These are phyloP conservation scores for Mythimna impura DNA, from an alignment of 2,888 invertebrate genomes.

Conservation along the genomic window DNA sequence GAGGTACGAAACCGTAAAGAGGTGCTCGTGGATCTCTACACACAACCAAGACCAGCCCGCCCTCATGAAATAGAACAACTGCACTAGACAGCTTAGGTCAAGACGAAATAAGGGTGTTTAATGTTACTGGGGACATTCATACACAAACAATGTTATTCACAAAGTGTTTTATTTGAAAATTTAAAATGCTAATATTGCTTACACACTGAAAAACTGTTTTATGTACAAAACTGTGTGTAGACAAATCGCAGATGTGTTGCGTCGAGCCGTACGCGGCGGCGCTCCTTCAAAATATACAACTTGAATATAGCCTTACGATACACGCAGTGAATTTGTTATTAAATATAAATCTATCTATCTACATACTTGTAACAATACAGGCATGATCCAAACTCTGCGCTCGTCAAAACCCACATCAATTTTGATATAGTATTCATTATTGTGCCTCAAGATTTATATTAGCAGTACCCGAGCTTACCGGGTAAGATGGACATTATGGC, in stretches of 20 bases:
- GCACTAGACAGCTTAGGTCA: no score
- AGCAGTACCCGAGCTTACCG: slow-evolving; percentile 12
- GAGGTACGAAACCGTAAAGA: no score
- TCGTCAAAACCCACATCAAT: slow-evolving; percentile 55
- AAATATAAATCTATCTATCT: slow-evolving; percentile 73
- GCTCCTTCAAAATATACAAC: slow-evolving; percentile 68
- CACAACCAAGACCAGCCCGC: no score
- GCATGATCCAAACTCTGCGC: slow-evolving; percentile 57
- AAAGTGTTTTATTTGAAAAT: slow-evolving; percentile 84
- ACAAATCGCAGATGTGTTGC: slow-evolving; percentile 51
- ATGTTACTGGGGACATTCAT: slow-evolving; percentile 15
- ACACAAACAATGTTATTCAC: slow-evolving; percentile 77
- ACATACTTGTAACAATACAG: slow-evolving; percentile 64
- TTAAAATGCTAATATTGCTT: slow-evolving; percentile 86
- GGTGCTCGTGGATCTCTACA: no score
- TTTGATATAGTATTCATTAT: slow-evolving; percentile 28
- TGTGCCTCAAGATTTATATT: slow-evolving; percentile 40
- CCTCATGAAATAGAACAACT: no score
- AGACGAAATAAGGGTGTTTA: no score
- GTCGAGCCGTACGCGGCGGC: slow-evolving; percentile 40
- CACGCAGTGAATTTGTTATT: slow-evolving; percentile 74
- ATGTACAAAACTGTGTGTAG: slow-evolving; percentile 71
- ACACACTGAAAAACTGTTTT: slow-evolving; percentile 79
- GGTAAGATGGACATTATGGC: slow-evolving; percentile 20
- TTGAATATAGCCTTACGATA: slow-evolving; percentile 62